Percentiles rank a stretch among this genome's conserved stretches.
These are phyloP conservation scores for Eupsittula cactorum DNA, from an alignment of 2,113 vertebrate species.

Conservation along the genomic window DNA sequence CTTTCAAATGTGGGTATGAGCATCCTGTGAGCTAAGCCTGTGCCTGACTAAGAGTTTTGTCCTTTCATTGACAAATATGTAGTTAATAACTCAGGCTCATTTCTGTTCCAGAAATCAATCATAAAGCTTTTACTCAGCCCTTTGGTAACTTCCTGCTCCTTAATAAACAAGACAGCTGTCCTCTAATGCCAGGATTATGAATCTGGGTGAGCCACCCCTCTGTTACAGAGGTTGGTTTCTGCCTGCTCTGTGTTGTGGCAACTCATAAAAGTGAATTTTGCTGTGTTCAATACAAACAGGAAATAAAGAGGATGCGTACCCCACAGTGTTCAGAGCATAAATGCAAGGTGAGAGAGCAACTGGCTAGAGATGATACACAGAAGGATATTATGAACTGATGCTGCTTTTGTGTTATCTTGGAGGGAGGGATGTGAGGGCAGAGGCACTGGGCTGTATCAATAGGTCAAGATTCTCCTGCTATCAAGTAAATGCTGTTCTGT, in stretches of 20 bases:
- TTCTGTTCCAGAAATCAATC: not conserved
- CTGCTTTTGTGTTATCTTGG: not conserved
- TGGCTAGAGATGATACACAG: not conserved
- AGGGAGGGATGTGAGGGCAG: not conserved
- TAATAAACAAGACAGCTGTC: not conserved
- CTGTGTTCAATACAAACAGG: not conserved
- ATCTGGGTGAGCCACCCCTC: not conserved
- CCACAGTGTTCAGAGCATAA: accelerated
- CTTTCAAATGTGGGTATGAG: not conserved
- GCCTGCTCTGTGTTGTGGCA: accelerated
- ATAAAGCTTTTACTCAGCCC: not conserved
- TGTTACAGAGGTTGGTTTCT: not conserved
- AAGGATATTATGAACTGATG: accelerated
- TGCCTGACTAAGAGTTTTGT: not conserved
- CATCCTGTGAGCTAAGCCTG: not conserved
- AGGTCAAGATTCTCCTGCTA: not conserved
- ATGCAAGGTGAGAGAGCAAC: accelerated
- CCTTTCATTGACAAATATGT: not conserved
- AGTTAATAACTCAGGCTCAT: not conserved
- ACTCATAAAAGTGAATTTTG: not conserved
- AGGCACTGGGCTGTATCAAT: not conserved
- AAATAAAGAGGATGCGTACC: not conserved
- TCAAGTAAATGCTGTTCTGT: not conserved
- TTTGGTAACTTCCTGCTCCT: not conserved
- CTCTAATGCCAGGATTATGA: not conserved